phyloP scores from a whole-genome alignment of 2,797 vertebrate species.

The Dendrocincla tyrannina region DNA sequence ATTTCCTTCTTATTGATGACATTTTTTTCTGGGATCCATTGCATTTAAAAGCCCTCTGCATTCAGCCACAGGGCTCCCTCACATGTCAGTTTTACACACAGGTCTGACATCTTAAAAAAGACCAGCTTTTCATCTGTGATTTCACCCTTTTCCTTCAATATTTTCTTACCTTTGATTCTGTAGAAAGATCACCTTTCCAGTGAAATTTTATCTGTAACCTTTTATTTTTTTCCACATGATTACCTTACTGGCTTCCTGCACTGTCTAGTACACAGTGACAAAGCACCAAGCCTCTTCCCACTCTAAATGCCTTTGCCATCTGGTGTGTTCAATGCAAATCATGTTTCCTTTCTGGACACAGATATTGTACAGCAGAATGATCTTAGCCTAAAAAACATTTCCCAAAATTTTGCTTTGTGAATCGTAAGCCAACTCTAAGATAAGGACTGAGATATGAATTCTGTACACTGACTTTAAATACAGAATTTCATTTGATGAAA shows the following conservation, averaged over 20 bases:
- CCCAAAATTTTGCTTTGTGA: not conserved
- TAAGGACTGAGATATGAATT: not conserved
- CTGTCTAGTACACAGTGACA: not conserved
- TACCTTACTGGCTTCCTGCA: not conserved
- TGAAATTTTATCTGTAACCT: not conserved
- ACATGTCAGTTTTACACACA: not conserved
- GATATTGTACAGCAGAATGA: not conserved
- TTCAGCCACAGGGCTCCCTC: not conserved
- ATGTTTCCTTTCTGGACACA: not conserved
- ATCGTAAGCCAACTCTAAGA: fast-evolving
- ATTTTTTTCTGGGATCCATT: not conserved
- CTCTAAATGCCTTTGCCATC: constrained; percentile 38
- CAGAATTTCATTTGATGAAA: not conserved
- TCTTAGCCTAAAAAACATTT: not conserved
- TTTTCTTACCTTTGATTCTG: not conserved
- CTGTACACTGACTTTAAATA: not conserved
- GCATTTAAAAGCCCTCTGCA: not conserved
- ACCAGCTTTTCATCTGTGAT: not conserved
- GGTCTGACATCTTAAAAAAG: not conserved
- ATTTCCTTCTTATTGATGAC: not conserved
- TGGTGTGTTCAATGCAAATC: not conserved
- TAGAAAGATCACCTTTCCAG: not conserved
- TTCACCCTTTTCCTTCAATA: not conserved
- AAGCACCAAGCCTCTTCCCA: not conserved
- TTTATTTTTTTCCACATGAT: not conserved